These are phyloP conservation scores for Trimorus sp. DNA, from an alignment of 2,888 invertebrate species.

Conservation along the genomic window DNA sequence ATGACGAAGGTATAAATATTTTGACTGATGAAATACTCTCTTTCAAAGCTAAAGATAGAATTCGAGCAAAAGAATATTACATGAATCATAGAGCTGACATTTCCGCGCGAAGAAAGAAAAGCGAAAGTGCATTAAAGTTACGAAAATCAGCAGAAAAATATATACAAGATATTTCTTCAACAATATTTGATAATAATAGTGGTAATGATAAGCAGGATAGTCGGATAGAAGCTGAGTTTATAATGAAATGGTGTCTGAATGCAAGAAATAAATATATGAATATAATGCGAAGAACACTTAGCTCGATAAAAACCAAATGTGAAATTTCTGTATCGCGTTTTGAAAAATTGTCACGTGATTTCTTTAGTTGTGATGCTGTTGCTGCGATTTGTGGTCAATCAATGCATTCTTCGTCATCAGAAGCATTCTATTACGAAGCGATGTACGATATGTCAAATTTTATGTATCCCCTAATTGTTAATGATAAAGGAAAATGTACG, in stretches of 20 bases:
- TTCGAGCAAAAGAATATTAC: neutral
- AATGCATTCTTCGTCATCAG: constrained; percentile 3
- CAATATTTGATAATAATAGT: constrained; percentile 69
- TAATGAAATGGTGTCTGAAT: constrained; percentile 11
- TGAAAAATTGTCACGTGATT: neutral
- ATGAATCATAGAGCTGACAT: neutral
- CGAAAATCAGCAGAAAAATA: neutral
- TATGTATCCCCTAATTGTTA: constrained; percentile 1
- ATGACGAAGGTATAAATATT: too few species aligned
- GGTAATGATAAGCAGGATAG: neutral
- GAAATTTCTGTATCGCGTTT: constrained; percentile 15
- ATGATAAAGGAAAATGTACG: constrained; percentile 4
- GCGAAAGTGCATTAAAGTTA: constrained; percentile 33
- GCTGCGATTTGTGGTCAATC: constrained; percentile 4
- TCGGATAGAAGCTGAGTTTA: constrained; percentile 3
- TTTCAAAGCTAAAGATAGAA: too few species aligned
- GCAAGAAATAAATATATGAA: neutral
- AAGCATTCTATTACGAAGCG: constrained; percentile 11
- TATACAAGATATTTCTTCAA: constrained; percentile 5
- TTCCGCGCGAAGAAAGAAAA: neutral
- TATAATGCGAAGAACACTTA: neutral
- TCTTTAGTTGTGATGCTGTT: constrained; percentile 4
- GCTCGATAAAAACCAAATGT: constrained; percentile 1
- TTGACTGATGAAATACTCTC: too few species aligned
- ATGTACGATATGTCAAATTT: neutral